phyloP scores from a whole-genome alignment of 2,797 vertebrate species.

The Scolopax bukidnonensis region DNA sequence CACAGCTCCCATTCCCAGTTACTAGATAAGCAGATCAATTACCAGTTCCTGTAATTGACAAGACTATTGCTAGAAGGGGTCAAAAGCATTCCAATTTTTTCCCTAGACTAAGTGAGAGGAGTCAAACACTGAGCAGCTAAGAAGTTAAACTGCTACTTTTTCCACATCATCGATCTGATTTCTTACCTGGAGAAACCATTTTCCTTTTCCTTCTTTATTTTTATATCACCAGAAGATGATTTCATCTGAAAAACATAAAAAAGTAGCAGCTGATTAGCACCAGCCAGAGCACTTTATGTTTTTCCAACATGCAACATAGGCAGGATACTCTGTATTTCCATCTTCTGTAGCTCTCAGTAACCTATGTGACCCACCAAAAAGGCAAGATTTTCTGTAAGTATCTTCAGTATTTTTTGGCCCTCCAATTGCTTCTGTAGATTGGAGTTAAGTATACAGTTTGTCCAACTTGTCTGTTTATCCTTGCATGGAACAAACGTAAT shows the following conservation, averaged over 20 bases:
- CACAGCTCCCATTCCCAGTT: not conserved
- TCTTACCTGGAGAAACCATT: slow-evolving; percentile 93
- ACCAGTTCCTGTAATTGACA: not conserved
- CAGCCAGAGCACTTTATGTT: not conserved
- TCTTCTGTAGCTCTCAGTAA: not conserved
- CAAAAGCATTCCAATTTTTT: not conserved
- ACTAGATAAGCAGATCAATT: not conserved
- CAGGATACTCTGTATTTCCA: not conserved
- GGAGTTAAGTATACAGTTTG: not conserved
- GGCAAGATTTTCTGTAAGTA: not conserved
- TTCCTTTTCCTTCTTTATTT: slow-evolving; percentile 93
- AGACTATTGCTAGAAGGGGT: rapidly evolving
- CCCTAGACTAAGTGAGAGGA: not conserved
- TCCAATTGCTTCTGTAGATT: not conserved
- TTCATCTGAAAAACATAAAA: slow-evolving; percentile 80
- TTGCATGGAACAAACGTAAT: not conserved
- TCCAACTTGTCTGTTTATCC: not conserved
- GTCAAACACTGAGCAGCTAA: not conserved
- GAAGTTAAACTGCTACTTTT: not conserved
- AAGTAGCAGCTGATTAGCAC: slow-evolving; percentile 30
- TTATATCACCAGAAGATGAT: slow-evolving; percentile 81
- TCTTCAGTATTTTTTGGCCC: not conserved
- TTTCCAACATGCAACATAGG: not conserved
- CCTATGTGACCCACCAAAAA: not conserved
- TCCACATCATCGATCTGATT: not conserved